Base-by-base conservation (phyloP, 2,113 vertebrate species). In the Hemibates koningsi region DNA sequence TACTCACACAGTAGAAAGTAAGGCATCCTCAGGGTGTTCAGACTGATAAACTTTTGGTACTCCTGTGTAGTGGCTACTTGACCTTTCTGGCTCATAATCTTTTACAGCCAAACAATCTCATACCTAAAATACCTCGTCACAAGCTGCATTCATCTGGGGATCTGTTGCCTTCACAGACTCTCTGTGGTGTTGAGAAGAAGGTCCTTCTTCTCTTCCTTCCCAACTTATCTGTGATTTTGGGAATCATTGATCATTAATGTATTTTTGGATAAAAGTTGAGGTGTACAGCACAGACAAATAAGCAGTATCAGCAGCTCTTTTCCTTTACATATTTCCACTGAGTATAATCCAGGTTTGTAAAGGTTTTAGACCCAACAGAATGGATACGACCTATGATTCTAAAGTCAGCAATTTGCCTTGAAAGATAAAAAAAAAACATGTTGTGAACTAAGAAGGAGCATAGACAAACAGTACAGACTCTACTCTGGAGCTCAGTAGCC, bases 401-500 rank as follows among this genome's bases (percentile, higher is more conserved):
- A 48, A 8, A 84, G 38, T 29, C 48, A 61, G 13, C 17, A 41
- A 27, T 43, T 80, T 57, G 41, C 29, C 21, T 85, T 19, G 16
- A 21, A 66, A 81, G 29, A 54, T 7, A n/a, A 54, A 14, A 68
- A 79, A 36, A 84, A 38, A 54, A 50, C 43, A 34, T 54, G 21
- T 32, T 32, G 78, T 81, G 90, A 86, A 41, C 13, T 89, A 12
- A 82, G 68, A 19, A 19, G 16, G 57, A 41, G 57, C 11, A 32
- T 12, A 57, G 13, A 82, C 53, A 68, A 66, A 91, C 80, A 87
- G 61, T 41, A 66, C 41, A 38, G 59, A 29, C 83, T 82, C 17
- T 89, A 54, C 83, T 88, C 73, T 78, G 63, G 19, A 87, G 81
- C 83, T 90, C 80, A 83, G 11, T 82, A 88, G 54, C 80, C 6